Evolutionary conservation across 37 sponge, comb jelly and placozoan species (phyloP).

Genomic region (Aphrocallistes beatrix): DNA sequence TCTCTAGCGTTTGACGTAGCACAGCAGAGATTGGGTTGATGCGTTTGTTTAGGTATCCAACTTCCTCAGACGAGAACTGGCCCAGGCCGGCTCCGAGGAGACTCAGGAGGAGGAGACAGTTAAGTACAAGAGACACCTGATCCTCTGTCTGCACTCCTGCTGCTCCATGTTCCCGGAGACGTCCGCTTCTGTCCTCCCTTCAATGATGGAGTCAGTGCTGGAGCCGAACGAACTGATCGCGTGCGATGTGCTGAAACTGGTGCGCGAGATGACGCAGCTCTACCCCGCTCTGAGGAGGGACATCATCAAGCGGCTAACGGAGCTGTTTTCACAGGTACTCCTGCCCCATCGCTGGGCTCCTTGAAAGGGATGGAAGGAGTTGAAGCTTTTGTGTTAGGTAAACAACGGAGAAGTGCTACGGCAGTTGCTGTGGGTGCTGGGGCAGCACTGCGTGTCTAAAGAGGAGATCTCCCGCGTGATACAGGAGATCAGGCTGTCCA

Average conservation of each 20-base stretch:
- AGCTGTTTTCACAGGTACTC: constrained; percentile 64
- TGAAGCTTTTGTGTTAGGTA: constrained; percentile 9
- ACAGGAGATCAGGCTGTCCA: constrained; percentile 46
- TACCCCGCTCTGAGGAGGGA: constrained; percentile 63
- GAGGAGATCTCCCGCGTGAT: constrained; percentile 72
- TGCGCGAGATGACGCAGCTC: constrained; percentile 76
- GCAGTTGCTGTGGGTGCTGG: constrained; percentile 80
- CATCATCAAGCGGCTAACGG: constrained; percentile 61
- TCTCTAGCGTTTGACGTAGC: not conserved
- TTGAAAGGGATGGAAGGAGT: no score
- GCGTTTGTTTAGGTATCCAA: not conserved
- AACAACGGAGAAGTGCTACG: not conserved
- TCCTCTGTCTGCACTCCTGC: constrained; percentile 17
- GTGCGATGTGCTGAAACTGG: constrained; percentile 77
- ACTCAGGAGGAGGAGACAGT: not conserved
- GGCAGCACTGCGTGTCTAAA: constrained; percentile 83
- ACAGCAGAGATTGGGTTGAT: not conserved
- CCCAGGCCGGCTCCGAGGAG: not conserved
- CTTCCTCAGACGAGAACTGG: not conserved
- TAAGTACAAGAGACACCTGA: constrained; percentile 1
- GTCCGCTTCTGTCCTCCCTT: not conserved
- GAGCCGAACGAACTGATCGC: constrained; percentile 75
- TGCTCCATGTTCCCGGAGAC: constrained; percentile 15
- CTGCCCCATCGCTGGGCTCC: no score
- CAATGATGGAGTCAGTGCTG: constrained; percentile 76